phyloP scores from a whole-genome alignment of 2,113 vertebrate species.

The Hippocampus abdominalis region DNA sequence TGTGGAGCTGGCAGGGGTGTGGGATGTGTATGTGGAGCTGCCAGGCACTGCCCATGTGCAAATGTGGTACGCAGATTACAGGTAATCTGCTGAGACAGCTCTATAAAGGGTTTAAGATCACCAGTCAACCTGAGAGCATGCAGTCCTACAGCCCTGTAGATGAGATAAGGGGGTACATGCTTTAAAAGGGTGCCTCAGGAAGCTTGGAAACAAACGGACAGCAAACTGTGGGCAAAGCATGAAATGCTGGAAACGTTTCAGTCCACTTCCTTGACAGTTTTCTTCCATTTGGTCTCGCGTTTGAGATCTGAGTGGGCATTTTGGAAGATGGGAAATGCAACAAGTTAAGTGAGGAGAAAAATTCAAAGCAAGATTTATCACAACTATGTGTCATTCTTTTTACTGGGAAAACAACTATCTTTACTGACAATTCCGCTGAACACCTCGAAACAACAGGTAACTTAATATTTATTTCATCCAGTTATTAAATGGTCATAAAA shows the following conservation, averaged over 20 bases:
- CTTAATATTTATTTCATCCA: slow-evolving; percentile 44
- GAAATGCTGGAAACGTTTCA: slow-evolving; percentile 25
- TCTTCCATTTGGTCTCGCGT: background rate
- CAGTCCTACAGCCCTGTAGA: slow-evolving; percentile 25
- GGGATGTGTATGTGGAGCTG: slow-evolving; percentile 46
- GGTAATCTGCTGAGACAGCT: slow-evolving; percentile 58
- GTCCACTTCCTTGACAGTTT: slow-evolving; percentile 4
- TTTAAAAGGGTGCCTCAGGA: slow-evolving; percentile 34
- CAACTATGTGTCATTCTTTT: background rate
- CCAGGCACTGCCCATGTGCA: slow-evolving; percentile 47
- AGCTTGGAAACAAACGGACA: background rate
- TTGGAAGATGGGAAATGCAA: background rate
- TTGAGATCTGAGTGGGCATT: slow-evolving; percentile 7
- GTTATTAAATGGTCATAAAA: slow-evolving; percentile 53
- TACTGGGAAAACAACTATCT: slow-evolving; percentile 17
- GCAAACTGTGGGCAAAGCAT: background rate
- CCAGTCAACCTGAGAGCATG: slow-evolving; percentile 36
- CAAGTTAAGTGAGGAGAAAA: background rate
- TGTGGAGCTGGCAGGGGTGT: slow-evolving; percentile 43
- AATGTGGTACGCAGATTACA: slow-evolving; percentile 56
- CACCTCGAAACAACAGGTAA: slow-evolving; percentile 52
- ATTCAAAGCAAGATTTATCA: background rate
- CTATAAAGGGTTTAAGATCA: slow-evolving; percentile 49
- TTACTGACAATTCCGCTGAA: slow-evolving; percentile 42
- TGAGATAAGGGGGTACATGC: slow-evolving; percentile 35